Evolutionary conservation across 2,888 invertebrate species (phyloP).

Genomic region (Agrotis segetum): DNA sequence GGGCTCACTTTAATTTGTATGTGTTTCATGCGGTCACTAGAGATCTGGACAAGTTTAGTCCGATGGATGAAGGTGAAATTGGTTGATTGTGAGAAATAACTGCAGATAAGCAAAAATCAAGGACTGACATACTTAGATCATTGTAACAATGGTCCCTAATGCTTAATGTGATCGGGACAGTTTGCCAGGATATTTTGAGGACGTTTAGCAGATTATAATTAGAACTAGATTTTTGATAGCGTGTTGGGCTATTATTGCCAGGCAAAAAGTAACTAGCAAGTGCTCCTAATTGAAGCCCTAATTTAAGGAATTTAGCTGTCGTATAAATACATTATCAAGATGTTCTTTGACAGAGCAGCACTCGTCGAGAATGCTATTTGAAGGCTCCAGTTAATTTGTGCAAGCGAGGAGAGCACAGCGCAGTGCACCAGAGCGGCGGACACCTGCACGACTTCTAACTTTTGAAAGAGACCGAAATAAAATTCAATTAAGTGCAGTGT

Average conservation of each 20-base stretch:
- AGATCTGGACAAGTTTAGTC: too few relatives aligned
- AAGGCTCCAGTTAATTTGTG: neutral
- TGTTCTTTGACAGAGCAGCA: neutral
- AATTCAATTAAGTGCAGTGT: slow-evolving; percentile 36
- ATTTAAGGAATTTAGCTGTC: neutral
- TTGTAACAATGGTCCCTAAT: neutral
- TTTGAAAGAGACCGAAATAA: slow-evolving; percentile 33
- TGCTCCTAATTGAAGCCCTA: neutral
- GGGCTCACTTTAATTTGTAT: neutral
- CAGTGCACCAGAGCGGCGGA: neutral
- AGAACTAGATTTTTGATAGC: neutral
- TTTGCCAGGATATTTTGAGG: too few relatives aligned
- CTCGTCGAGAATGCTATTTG: neutral
- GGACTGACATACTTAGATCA: too few relatives aligned
- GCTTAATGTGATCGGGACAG: neutral
- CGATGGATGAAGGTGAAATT: too few relatives aligned
- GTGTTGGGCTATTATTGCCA: neutral
- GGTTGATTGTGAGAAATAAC: too few relatives aligned
- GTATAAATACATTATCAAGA: neutral
- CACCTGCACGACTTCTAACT: slow-evolving; percentile 26
- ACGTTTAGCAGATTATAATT: too few relatives aligned
- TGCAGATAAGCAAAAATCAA: too few relatives aligned
- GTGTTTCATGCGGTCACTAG: neutral
- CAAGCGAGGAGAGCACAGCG: neutral
- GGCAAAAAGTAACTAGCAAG: neutral